Percentiles rank a stretch among this genome's conserved stretches.
phyloP scores from a whole-genome alignment of 1,140 invertebrate species.

The Oscheius sp. region DNA sequence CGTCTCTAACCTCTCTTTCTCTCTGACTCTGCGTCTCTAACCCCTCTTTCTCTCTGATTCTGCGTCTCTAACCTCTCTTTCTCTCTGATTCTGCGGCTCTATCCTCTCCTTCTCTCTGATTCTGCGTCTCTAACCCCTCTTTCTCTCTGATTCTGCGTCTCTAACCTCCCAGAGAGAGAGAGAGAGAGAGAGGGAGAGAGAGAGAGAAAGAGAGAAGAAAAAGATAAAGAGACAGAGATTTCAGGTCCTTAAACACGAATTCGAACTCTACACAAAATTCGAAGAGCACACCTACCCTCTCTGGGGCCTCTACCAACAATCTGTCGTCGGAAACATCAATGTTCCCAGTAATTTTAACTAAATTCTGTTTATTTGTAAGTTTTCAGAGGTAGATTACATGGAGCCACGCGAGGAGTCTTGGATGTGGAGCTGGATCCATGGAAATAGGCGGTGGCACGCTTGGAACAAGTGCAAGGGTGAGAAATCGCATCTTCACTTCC shows the following conservation, averaged over 20 bases:
- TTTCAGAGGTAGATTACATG: constrained; percentile 44
- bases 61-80: too few species aligned
- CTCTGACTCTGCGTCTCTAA: too few species aligned
- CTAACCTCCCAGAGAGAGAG: too few species aligned
- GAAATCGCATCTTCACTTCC: neutral
- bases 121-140: too few species aligned
- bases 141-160: too few species aligned
- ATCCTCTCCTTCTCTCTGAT: too few species aligned
- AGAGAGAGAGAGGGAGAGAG: too few species aligned
- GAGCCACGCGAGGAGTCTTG: constrained; percentile 40
- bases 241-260: constrained; percentile 35
- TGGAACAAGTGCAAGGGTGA: constrained; percentile 43
- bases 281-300: constrained; percentile 37
- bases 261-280: constrained; percentile 40
- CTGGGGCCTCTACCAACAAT: constrained; percentile 46
- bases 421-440: constrained; percentile 50
- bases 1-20: too few species aligned
- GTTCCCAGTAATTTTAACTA: constrained; percentile 37
- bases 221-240: too few species aligned
- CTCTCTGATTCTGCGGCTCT: too few species aligned
- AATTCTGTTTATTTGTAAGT: neutral
- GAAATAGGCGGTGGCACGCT: constrained; percentile 47
- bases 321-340: constrained; percentile 41
- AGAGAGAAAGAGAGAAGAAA: too few species aligned
- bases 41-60: too few species aligned